Percentiles rank a stretch among this genome's conserved stretches.
phyloP scores from a whole-genome alignment of 1,140 invertebrate genomes.

The Temnothorax nylanderi region DNA sequence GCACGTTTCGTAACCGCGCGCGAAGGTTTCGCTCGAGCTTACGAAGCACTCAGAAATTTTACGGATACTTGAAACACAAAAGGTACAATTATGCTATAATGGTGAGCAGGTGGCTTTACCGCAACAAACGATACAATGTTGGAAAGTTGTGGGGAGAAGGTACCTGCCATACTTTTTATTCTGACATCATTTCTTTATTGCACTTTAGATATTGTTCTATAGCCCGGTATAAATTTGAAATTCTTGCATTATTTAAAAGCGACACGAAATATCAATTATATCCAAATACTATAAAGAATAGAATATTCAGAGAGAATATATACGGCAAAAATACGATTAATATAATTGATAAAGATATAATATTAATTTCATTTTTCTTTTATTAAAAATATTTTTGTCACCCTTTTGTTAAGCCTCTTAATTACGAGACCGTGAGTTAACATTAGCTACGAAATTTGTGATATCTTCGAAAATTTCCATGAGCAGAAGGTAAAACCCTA shows the following conservation, averaged over 20 bases:
- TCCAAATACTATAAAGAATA: neutral
- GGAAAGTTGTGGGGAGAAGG: slow-evolving; percentile 33
- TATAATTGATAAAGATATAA: neutral
- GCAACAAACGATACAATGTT: slow-evolving; percentile 40
- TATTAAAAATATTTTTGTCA: neutral
- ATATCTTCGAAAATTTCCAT: neutral
- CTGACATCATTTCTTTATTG: slow-evolving; percentile 31
- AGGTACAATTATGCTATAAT: slow-evolving; percentile 58
- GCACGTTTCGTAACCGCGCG: slow-evolving; percentile 34
- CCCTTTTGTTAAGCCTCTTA: neutral
- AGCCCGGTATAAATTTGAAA: neutral
- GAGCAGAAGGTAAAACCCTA: neutral
- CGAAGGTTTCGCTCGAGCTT: slow-evolving; percentile 39
- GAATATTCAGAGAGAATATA: neutral
- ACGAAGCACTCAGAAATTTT: slow-evolving; percentile 58
- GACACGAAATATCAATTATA: slow-evolving; percentile 1
- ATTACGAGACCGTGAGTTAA: slow-evolving; percentile 10
- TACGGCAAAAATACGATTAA: neutral
- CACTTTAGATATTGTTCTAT: slow-evolving; percentile 43
- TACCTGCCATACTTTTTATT: slow-evolving; percentile 34
- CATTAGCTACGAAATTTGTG: neutral
- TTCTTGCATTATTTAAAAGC: neutral
- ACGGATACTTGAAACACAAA: slow-evolving; percentile 60
- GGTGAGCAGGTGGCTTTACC: slow-evolving; percentile 54
- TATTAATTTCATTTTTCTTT: neutral